Percentiles rank a stretch among this genome's conserved stretches.
Evolutionary conservation across 2,797 vertebrate genomes (phyloP).

Genomic region (Amphiprion clarkii): DNA sequence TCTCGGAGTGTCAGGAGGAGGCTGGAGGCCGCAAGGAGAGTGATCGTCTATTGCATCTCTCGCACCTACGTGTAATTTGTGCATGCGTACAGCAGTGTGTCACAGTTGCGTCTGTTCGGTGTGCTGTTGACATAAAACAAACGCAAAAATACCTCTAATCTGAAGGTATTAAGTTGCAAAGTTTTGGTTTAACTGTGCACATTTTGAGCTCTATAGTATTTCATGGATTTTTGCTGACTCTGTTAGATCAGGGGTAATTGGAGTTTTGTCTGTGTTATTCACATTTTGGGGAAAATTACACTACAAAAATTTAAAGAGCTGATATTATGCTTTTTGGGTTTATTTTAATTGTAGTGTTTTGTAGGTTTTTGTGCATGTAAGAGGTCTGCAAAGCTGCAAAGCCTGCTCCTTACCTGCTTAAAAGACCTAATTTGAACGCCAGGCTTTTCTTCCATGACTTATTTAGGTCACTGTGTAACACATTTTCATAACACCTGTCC

Average conservation of each 20-base stretch:
- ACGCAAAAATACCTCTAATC: neutral
- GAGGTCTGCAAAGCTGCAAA: too few species aligned
- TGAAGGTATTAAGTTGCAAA: neutral
- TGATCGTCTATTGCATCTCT: slow-evolving; percentile 49
- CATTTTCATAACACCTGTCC: too few species aligned
- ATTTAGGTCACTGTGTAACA: too few species aligned
- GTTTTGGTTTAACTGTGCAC: neutral
- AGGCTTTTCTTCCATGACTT: too few species aligned
- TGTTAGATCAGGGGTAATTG: neutral
- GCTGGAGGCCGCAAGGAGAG: slow-evolving; percentile 43
- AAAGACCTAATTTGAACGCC: too few species aligned
- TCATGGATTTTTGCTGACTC: neutral
- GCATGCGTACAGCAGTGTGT: slow-evolving; percentile 39
- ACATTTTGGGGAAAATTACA: neutral
- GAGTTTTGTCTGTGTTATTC: neutral
- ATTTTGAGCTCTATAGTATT: neutral
- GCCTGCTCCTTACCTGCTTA: too few species aligned
- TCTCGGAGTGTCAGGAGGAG: slow-evolving; percentile 50
- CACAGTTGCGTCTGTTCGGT: slow-evolving; percentile 18
- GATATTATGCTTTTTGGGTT: too few species aligned
- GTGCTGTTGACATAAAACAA: slow-evolving; percentile 2
- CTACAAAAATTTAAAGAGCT: too few species aligned
- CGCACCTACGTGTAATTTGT: slow-evolving; percentile 56
- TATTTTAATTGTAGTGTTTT: too few species aligned
- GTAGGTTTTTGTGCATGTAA: too few species aligned